These are phyloP conservation scores for Chymomyza costata DNA, from an alignment of 1,140 invertebrate genomes.

Conservation along the genomic window DNA sequence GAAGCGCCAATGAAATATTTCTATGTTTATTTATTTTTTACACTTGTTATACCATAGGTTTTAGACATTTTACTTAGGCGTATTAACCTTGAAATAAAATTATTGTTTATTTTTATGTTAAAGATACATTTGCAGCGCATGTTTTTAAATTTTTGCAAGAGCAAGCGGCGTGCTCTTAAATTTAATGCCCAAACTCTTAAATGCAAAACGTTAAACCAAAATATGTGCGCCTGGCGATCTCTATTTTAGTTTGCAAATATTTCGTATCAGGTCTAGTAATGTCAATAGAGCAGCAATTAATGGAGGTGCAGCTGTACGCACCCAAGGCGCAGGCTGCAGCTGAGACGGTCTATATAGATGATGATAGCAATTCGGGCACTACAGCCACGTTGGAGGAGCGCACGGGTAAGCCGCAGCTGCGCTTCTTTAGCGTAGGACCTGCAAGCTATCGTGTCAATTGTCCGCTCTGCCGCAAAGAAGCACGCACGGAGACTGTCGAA, in stretches of 20 bases:
- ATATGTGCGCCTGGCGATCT: too few relatives aligned
- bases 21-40: slow-evolving; percentile 30
- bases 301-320: slow-evolving; percentile 40
- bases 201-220: too few relatives aligned
- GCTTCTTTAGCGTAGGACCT: slow-evolving; percentile 60
- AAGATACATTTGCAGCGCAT: background rate
- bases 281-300: slow-evolving; percentile 38
- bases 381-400: slow-evolving; percentile 38
- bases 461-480: slow-evolving; percentile 50
- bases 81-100: too few relatives aligned
- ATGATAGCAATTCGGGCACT: too few relatives aligned
- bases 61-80: slow-evolving; percentile 24
- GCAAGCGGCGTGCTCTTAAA: too few relatives aligned
- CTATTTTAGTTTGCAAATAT: too few relatives aligned
- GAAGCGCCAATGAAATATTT: slow-evolving; percentile 52
- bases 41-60: slow-evolving; percentile 25
- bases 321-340: slow-evolving; percentile 20
- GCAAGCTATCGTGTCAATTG: slow-evolving; percentile 51
- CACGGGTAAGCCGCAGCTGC: slow-evolving; percentile 43
- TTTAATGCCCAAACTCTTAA: too few relatives aligned
- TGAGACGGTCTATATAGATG: too few relatives aligned
- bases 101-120: background rate
- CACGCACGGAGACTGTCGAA: slow-evolving; percentile 52
- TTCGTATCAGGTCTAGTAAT: too few relatives aligned
- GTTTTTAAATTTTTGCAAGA: background rate